These are phyloP conservation scores for Neocrepidodera transversa DNA, from an alignment of 2,888 invertebrate genomes.

Conservation along the genomic window DNA sequence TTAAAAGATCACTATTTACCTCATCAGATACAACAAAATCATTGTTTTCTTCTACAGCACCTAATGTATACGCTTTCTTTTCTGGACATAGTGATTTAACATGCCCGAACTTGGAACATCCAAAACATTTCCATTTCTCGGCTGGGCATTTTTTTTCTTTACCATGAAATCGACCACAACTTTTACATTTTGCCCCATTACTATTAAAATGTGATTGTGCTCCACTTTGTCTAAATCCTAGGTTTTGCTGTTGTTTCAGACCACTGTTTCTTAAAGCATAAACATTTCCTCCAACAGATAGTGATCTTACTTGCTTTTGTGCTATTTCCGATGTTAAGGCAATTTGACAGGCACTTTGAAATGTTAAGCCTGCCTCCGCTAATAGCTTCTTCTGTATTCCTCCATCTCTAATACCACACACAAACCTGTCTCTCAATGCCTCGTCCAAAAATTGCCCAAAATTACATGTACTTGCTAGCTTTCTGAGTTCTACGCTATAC, in stretches of 20 bases:
- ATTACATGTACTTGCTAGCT: constrained; percentile 10
- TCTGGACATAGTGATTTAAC: neutral
- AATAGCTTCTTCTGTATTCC: constrained; percentile 1
- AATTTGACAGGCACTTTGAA: neutral
- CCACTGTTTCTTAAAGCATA: too few species aligned
- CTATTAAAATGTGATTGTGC: neutral
- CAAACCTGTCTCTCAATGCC: constrained; percentile 11
- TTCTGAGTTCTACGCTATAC: constrained; percentile 1
- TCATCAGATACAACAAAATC: too few species aligned
- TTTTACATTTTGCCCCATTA: neutral
- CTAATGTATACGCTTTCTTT: too few species aligned
- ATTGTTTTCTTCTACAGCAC: too few species aligned
- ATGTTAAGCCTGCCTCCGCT: constrained; percentile 1
- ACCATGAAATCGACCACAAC: neutral
- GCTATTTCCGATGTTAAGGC: neutral
- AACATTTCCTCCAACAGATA: too few species aligned
- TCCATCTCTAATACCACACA: constrained; percentile 2
- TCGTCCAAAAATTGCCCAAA: constrained; percentile 10
- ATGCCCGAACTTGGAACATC: neutral
- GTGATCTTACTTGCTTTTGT: neutral
- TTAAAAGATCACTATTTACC: too few species aligned
- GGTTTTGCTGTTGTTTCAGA: too few species aligned
- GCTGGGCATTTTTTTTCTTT: neutral
- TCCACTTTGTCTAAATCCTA: neutral
- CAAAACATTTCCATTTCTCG: too few species aligned